These are phyloP conservation scores for Oryzias javanicus DNA, from an alignment of 2,113 vertebrate species.

Conservation along the genomic window DNA sequence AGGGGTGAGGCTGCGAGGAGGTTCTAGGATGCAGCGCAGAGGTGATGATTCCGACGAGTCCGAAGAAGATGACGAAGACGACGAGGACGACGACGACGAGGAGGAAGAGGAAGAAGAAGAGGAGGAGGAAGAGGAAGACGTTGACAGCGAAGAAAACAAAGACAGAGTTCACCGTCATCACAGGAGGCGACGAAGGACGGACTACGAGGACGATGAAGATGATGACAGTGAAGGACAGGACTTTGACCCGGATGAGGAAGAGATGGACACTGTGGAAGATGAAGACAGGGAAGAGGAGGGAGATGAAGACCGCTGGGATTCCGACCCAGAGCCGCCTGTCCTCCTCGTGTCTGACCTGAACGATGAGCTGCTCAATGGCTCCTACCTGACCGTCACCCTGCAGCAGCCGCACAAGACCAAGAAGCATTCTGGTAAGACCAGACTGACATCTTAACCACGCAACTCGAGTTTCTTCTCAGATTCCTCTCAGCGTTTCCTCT, in stretches of 20 bases:
- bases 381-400: constrained; percentile 94
- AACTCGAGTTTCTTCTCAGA: too few species aligned
- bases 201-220: constrained; percentile 80
- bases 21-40: constrained; percentile 71
- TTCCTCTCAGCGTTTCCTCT: too few species aligned
- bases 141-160: constrained; percentile 65
- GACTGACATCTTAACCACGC: too few species aligned
- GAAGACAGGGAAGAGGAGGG: constrained; percentile 56
- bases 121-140: constrained; percentile 58
- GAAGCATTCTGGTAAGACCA: constrained; percentile 70
- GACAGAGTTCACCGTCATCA: constrained; percentile 28
- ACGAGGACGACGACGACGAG: constrained; percentile 54
- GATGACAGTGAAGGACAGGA: constrained; percentile 89
- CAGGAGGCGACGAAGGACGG: constrained; percentile 47
- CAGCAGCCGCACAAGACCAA: constrained; percentile 87
- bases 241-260: constrained; percentile 80
- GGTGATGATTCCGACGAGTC: constrained; percentile 75
- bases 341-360: constrained; percentile 78
- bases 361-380: constrained; percentile 80
- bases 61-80: constrained; percentile 40
- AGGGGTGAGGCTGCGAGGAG: constrained; percentile 74
- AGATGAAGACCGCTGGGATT: constrained; percentile 73
- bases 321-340: constrained; percentile 76
- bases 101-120: constrained; percentile 58
- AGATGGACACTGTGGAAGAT: constrained; percentile 69